These are phyloP conservation scores for Peromyscus melanophrys DNA, from an alignment of 2,797 vertebrate genomes.

Conservation along the genomic window DNA sequence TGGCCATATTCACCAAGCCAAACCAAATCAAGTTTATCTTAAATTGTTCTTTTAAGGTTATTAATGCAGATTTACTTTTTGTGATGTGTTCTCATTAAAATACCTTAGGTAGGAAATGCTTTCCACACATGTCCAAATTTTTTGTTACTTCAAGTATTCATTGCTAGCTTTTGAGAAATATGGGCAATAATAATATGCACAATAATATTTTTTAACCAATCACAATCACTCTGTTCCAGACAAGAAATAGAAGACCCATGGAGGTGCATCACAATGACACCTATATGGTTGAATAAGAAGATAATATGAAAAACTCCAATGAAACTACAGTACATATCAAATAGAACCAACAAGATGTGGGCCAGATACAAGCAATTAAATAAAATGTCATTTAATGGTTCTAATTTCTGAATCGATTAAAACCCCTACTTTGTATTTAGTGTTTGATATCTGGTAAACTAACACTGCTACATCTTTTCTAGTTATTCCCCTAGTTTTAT, in stretches of 20 bases:
- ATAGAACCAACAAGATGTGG: background rate
- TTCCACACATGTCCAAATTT: background rate
- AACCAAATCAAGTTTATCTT: background rate
- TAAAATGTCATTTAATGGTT: slow-evolving; percentile 60
- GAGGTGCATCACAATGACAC: background rate
- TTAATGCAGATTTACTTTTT: background rate
- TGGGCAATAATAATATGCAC: background rate
- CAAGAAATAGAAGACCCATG: background rate
- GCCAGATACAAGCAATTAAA: slow-evolving; percentile 23
- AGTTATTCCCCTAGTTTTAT: fast-evolving
- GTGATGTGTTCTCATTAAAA: background rate
- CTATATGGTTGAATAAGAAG: background rate
- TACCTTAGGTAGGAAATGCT: background rate
- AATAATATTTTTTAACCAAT: slow-evolving; percentile 23
- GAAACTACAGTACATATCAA: background rate
- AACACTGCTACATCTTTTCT: slow-evolving; percentile 1
- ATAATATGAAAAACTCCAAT: background rate
- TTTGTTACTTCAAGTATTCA: background rate
- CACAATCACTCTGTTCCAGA: background rate
- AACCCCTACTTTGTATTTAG: background rate
- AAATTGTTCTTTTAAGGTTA: background rate
- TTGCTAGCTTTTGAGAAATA: background rate
- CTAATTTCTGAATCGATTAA: slow-evolving; percentile 34
- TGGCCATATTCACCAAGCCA: background rate
- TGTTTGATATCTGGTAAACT: background rate